These are phyloP conservation scores for Aromia moschata DNA, from an alignment of 2,888 invertebrate species.

Conservation along the genomic window DNA sequence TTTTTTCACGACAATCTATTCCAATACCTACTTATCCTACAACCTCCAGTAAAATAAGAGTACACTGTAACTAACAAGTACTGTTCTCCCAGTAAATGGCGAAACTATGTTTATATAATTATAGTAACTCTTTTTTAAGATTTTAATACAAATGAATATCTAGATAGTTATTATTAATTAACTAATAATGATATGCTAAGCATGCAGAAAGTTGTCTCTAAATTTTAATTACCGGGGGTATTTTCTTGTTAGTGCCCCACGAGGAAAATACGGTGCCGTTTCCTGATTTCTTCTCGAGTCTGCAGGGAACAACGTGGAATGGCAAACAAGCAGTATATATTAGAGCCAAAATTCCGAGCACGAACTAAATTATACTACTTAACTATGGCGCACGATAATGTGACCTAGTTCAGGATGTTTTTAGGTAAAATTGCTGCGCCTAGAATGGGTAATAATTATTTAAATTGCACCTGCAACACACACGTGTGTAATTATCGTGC, in stretches of 20 bases:
- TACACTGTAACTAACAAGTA: too few relatives aligned
- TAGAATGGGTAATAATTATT: background rate
- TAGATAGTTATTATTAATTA: too few relatives aligned
- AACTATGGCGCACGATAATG: background rate
- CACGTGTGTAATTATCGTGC: too few relatives aligned
- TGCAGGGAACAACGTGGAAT: background rate
- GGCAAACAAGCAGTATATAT: background rate
- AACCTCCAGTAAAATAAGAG: too few relatives aligned
- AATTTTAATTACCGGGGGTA: background rate
- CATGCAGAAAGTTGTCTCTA: background rate
- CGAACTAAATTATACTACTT: background rate
- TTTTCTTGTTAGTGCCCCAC: background rate
- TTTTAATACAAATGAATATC: too few relatives aligned
- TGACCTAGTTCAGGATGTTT: background rate
- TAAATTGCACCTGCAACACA: too few relatives aligned
- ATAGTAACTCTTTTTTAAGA: too few relatives aligned
- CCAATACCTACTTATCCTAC: too few relatives aligned
- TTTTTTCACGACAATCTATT: too few relatives aligned
- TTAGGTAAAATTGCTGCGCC: background rate
- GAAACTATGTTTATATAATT: too few relatives aligned
- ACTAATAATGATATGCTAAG: too few relatives aligned
- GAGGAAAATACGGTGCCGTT: background rate
- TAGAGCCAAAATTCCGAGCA: background rate
- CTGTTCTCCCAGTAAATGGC: too few relatives aligned
- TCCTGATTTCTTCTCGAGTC: background rate